Base-by-base conservation (phyloP, 2,113 vertebrate species). In the Hystrix brachyura region DNA sequence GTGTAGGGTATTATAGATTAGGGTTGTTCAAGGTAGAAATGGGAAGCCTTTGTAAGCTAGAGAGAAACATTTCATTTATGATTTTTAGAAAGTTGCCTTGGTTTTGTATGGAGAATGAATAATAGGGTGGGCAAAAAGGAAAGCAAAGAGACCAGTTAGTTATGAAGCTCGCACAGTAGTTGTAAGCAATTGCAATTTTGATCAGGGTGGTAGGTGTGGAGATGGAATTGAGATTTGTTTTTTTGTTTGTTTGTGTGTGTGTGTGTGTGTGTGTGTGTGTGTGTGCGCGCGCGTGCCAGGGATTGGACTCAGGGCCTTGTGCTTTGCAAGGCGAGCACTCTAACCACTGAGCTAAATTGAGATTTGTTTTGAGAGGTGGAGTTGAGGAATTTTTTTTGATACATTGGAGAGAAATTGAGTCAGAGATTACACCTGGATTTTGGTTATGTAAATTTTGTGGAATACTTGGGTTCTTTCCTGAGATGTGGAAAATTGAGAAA, bases 21-120 rank as follows among this genome's bases (percentile, higher is more conserved):
- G 32, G 23, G 27, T 19, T 78, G 96, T 91, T 96, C 15, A 62
- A 51, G 64, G n/a, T 92, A 82, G 92, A 53, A 92, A 60, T 92
- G 67, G 27, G n/a, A 96, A 91, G 32, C 21, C 18, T 89, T 82
- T 84, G 64, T 92, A 87, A 80, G 78, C 32, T 55, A 62, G 13
- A 14, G 25, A 64, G 74, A 67, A 65, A 53, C 32, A 38, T 53
- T 65, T 91, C 3, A 27, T 82, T 55, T 93, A 19, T 60, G 67
- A 71, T 43, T 80, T 62, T 94, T 87, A 59, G 78, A 96, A 88
- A 32, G 69, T 89, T 82, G 57, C 29, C 74, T 91, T 78, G 38
- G 4, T 86, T 38, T n/a, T 59, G 0, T 38, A 1, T 82, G 48
- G 60, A 53, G 29, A 74, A 51, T 25, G 17, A 87, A 19, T 51